Evolutionary conservation across 1,140 invertebrate species (phyloP).

Genomic region (Cherax destructor): DNA sequence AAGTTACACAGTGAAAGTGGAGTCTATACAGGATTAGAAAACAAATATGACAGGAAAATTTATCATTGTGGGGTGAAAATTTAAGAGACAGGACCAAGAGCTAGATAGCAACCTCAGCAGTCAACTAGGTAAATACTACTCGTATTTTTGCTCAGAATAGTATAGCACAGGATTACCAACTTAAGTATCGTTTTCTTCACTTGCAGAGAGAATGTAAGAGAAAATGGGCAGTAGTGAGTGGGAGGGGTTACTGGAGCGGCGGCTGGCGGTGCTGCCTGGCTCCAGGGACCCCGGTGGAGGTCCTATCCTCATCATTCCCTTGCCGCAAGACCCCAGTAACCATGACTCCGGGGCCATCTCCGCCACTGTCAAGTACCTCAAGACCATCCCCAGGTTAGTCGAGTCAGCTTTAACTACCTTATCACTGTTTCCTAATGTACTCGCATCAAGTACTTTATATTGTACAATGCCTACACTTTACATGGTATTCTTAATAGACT

Average conservation of each 20-base stretch:
- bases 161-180: background rate
- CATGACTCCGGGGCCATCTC: slow-evolving; percentile 71
- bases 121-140: too few relatives aligned
- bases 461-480: too few relatives aligned
- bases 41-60: too few relatives aligned
- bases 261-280: slow-evolving; percentile 78
- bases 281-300: slow-evolving; percentile 81
- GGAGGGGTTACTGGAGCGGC: slow-evolving; percentile 78
- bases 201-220: slow-evolving; percentile 50
- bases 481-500: too few relatives aligned
- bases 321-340: slow-evolving; percentile 76
- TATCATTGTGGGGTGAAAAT: too few relatives aligned
- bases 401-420: background rate
- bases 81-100: too few relatives aligned
- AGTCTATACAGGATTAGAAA: too few relatives aligned
- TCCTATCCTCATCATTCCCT: slow-evolving; percentile 80
- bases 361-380: slow-evolving; percentile 71
- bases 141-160: too few relatives aligned
- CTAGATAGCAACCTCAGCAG: too few relatives aligned
- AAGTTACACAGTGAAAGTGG: too few relatives aligned
- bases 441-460: too few relatives aligned
- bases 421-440: too few relatives aligned
- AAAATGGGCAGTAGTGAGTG: slow-evolving; percentile 74
- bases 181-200: slow-evolving; percentile 12
- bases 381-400: slow-evolving; percentile 71